Evolutionary conservation across 2,888 invertebrate genomes (phyloP).

Genomic region (Pecten maximus): DNA sequence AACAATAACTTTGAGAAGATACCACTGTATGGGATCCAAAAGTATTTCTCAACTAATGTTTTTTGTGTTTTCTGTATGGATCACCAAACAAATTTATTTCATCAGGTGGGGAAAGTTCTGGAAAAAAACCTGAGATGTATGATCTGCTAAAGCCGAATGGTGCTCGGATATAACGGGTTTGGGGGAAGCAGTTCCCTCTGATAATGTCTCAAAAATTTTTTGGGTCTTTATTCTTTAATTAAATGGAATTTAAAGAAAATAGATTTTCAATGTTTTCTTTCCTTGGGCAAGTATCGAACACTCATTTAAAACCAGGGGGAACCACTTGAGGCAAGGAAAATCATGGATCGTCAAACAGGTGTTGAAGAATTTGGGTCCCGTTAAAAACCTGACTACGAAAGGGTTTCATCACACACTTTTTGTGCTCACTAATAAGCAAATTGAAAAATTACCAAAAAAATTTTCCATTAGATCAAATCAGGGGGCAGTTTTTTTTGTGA

Average conservation of each 20-base stretch:
- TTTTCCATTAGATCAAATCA: neutral
- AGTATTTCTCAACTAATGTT: neutral
- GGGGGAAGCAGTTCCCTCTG: neutral
- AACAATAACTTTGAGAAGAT: neutral
- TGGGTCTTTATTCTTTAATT: neutral
- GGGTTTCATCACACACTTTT: neutral
- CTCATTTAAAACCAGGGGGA: neutral
- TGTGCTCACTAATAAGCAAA: neutral
- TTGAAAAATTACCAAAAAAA: neutral
- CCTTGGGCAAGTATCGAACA: neutral
- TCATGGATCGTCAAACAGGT: neutral
- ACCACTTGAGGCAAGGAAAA: neutral
- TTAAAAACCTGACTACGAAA: neutral
- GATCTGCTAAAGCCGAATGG: neutral
- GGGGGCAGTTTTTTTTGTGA: neutral
- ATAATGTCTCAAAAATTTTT: neutral
- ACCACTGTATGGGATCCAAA: neutral
- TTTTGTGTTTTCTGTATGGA: neutral
- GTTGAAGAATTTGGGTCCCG: neutral
- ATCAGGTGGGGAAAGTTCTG: neutral
- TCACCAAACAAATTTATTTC: neutral
- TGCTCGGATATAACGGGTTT: neutral
- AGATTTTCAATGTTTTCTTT: too few species aligned
- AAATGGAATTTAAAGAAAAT: too few species aligned
- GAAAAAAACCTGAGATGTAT: neutral